These are phyloP conservation scores for Syritta pipiens DNA, from an alignment of 2,888 invertebrate genomes.

Conservation along the genomic window DNA sequence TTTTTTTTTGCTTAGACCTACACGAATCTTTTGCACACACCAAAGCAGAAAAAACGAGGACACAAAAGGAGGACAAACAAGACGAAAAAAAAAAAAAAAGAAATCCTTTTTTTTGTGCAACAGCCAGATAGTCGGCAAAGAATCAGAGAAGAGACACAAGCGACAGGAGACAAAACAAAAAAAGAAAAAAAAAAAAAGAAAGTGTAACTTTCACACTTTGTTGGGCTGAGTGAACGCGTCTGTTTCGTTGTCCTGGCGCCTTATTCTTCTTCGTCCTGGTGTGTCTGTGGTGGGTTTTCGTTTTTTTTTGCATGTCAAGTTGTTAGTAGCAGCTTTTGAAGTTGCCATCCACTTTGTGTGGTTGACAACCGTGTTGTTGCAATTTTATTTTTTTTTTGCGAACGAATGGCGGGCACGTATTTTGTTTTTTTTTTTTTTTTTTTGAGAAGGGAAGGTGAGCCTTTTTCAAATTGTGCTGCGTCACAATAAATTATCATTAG, in stretches of 20 bases:
- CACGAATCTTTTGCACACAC: too few species aligned
- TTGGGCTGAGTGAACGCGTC: conserved; percentile 21
- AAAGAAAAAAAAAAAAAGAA: conserved; percentile 17
- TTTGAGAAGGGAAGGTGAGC: background rate
- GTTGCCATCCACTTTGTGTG: conserved; percentile 63
- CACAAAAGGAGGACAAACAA: too few species aligned
- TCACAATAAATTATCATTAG: conserved; percentile 66
- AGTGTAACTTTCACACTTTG: conserved; percentile 65
- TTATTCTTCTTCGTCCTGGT: conserved; percentile 23
- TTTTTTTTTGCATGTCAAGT: conserved; percentile 53
- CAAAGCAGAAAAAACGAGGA: too few species aligned
- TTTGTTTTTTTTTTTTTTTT: conserved; percentile 38
- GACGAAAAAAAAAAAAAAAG: too few species aligned
- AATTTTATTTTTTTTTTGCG: conserved; percentile 14
- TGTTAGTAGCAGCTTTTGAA: conserved; percentile 66
- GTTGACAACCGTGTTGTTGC: conserved; percentile 58
- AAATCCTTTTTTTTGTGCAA: too few species aligned
- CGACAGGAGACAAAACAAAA: background rate
- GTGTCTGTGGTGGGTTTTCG: conserved; percentile 2
- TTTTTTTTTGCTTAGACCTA: too few species aligned
- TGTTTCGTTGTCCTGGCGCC: conserved; percentile 56
- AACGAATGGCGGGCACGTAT: conserved; percentile 24
- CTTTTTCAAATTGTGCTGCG: conserved; percentile 39
- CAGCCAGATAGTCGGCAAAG: too few species aligned
- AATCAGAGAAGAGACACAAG: background rate